Conservation (phyloP, 2,888 invertebrate genomes). For the Ochropleura leucogaster region DNA sequence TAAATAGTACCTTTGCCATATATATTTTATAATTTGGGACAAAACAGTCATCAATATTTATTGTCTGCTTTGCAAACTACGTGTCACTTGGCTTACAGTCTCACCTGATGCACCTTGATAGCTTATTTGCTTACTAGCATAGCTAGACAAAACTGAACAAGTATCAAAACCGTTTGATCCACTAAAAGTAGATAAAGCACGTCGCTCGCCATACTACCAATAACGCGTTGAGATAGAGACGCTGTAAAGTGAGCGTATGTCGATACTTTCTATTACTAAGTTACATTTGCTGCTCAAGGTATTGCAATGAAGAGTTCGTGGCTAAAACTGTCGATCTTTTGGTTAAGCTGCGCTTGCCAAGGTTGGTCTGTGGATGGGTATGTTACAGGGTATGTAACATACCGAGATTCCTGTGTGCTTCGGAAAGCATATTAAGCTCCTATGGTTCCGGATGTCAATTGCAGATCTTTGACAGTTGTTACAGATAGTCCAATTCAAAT, state of each 20-base stretch:
- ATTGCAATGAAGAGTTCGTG: too few species aligned
- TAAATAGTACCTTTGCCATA: too few species aligned
- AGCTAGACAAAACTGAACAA: slow-evolving; percentile 4
- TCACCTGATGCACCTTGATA: not conserved
- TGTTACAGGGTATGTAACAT: too few species aligned
- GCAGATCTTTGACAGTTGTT: too few species aligned
- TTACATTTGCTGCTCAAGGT: slow-evolving; percentile 2
- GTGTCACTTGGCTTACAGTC: not conserved
- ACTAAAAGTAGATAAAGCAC: slow-evolving; percentile 43
- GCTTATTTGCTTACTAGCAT: not conserved
- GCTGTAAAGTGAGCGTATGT: slow-evolving; percentile 40
- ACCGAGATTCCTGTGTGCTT: too few species aligned
- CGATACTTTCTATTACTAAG: slow-evolving; percentile 33
- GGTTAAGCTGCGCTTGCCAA: too few species aligned
- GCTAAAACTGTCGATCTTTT: too few species aligned
- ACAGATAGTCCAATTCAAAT: too few species aligned
- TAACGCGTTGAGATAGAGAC: slow-evolving; percentile 38
- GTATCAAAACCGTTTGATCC: slow-evolving; percentile 38
- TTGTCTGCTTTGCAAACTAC: not conserved
- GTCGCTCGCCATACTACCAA: slow-evolving; percentile 42
- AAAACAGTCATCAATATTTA: not conserved
- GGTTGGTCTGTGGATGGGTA: too few species aligned
- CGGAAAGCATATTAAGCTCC: too few species aligned
- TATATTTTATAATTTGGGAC: not conserved
- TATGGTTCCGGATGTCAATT: too few species aligned